Conservation (phyloP, 2,888 invertebrate species). For the Agrochola macilenta region DNA sequence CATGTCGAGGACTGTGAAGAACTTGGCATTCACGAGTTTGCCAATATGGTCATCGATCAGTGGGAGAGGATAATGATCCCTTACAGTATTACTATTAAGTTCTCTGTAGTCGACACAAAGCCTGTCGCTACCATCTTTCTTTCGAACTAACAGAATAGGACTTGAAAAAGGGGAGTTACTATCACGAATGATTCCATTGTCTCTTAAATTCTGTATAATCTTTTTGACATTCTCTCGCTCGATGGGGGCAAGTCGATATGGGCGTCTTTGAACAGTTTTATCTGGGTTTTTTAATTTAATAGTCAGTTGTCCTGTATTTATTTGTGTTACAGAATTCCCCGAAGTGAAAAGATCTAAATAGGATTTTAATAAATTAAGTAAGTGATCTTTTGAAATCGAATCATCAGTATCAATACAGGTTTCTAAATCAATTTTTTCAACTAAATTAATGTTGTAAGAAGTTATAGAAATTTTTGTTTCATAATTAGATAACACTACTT, state of each 20-base stretch:
- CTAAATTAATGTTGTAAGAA: not conserved
- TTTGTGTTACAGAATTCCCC: not conserved
- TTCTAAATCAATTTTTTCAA: not conserved
- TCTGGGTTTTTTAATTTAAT: not conserved
- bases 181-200: not conserved
- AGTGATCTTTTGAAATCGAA: not conserved
- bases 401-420: not conserved
- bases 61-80: not conserved
- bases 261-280: not conserved
- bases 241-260: not conserved
- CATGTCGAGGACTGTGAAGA: too few species aligned
- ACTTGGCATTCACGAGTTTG: not conserved
- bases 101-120: not conserved
- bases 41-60: not conserved
- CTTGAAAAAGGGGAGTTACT: not conserved
- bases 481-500: not conserved
- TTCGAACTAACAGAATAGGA: not conserved
- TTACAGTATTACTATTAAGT: not conserved
- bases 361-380: not conserved
- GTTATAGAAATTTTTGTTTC: not conserved
- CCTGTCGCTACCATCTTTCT: not conserved
- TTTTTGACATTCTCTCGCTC: not conserved
- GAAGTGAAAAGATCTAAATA: not conserved
- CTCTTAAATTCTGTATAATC: not conserved
- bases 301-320: not conserved